Base-by-base conservation (phyloP, 2,797 vertebrate genomes). In the Sciaenops ocellatus region DNA sequence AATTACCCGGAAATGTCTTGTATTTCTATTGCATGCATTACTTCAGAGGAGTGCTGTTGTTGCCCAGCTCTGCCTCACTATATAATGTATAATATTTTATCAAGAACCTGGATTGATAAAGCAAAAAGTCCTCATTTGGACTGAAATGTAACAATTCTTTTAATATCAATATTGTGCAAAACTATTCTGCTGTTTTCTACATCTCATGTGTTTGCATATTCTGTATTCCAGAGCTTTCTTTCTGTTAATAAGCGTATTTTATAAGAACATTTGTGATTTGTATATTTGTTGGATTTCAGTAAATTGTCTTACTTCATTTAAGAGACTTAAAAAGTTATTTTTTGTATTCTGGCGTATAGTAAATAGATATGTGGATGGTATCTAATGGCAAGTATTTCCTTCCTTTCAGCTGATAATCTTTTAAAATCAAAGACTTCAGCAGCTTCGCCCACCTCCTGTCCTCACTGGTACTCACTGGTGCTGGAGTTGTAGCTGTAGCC, bases 401-500 rank as follows among this genome's bases (percentile, higher is more conserved):
- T 28, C 41, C 28, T 60, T 62, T 61, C 4, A 41, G 9, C 44
- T 22, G 16, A 61, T 34, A 38, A 2, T 11, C 55, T 61, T 50
- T 54, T 15, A 17, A 12, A 65, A 41, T 68, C 17, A 57, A 68
- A 72, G 4, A 57, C 26, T 60, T 69, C 41, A 42, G 48, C 72
- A 73, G 18, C 52, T 62, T 30, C 69, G 24, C 22, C 44, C 41
- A 59, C 65, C 28, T 38, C 56, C 59, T 34, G 18, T 76, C 73
- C 44, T 80, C 51, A 55, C 60, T 48, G 72, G 68, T 93, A 98
- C 98, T 99, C 95, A 99, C 98, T 95, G 74, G 93, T 95, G 92
- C 91, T 96, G 95, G 93, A 95, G 83, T 95, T 96, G 87, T 97
- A 96, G 64, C 94, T 96, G 90, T 96, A 96, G 86, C 95, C 95